Base-by-base conservation (phyloP, 35 echinoderm and acorn worm genomes). In the Lytechinus pictus region DNA sequence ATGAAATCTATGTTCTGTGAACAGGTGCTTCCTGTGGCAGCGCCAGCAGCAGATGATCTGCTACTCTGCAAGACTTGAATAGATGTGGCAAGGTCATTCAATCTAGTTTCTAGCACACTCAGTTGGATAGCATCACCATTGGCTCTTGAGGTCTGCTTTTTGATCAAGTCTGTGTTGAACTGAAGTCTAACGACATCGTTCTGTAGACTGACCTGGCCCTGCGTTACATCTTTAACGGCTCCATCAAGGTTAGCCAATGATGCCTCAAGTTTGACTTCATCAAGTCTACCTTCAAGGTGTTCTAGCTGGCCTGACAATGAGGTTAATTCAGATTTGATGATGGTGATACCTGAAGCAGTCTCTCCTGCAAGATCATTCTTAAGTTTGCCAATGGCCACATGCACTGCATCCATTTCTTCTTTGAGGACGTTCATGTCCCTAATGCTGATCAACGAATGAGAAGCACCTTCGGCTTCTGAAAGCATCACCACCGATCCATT, bases 401-500 rank as follows among this genome's bases (percentile, higher is more conserved):
- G 87, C 11, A 91, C 56, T 33, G 55, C 51, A 27, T 27, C 54
- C 89, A 61, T 96, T 24, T 94, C 71, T 24, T 94, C 91, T 27
- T 96, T 86, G 16, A 87, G 92, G 21, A 54, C 94, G 19, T 28
- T 87, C 86, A 86, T 52, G 57, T 94, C 51, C 9, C 53, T 44
- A 28, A 95, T 86, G 61, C 95, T 87, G 55, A 87, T 93, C 53
- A 89, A 27, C 9, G 54, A 55, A 91, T 92, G 89, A 92, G 96
- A 16, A 86, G 71, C 27, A 13, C 54, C 86, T 56, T 86, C 93
- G 19, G 86, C 27, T 57, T 21, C 56, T 95, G n/a, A 56, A 27
- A 55, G 95, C 12, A 52, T 54, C 54, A 57, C n/a, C 86, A 54
- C 54, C 95, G 54, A 97, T 54, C 54, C 54, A 95, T 53, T 91